phyloP scores from a whole-genome alignment of 2,888 invertebrate species.

The Molanna angustata region DNA sequence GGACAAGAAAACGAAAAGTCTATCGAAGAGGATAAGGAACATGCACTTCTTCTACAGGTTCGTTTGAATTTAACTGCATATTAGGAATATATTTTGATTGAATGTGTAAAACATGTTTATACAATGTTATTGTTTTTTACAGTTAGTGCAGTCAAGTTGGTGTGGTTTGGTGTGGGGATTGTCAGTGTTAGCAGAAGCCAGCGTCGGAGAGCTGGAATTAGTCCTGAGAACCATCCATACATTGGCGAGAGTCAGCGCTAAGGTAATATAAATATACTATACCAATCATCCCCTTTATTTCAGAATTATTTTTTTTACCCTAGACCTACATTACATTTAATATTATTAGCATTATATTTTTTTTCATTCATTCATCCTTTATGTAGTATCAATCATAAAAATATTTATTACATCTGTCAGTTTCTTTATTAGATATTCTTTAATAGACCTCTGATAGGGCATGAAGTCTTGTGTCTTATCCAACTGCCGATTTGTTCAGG shows the following conservation, averaged over 20 bases:
- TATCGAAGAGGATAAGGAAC: conserved; percentile 27
- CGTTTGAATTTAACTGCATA: no score
- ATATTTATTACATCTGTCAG: no score
- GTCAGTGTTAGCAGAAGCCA: conserved; percentile 89
- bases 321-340: no score
- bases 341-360: no score
- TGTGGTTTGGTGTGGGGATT: conserved; percentile 90
- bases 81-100: background rate
- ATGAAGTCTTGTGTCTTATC: no score
- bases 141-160: conserved; percentile 93
- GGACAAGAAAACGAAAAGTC: conserved; percentile 23
- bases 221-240: conserved; percentile 90
- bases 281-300: no score
- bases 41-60: conserved; percentile 27
- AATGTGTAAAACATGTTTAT: background rate
- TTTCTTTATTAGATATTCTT: no score
- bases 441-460: no score
- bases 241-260: conserved; percentile 85
- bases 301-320: no score
- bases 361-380: no score
- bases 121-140: conserved; percentile 47
- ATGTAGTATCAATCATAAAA: no score
- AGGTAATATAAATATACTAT: conserved; percentile 57
- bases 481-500: no score
- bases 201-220: conserved; percentile 92